Conservation (phyloP, 2,113 vertebrate species). For the Syrmaticus mikado region DNA sequence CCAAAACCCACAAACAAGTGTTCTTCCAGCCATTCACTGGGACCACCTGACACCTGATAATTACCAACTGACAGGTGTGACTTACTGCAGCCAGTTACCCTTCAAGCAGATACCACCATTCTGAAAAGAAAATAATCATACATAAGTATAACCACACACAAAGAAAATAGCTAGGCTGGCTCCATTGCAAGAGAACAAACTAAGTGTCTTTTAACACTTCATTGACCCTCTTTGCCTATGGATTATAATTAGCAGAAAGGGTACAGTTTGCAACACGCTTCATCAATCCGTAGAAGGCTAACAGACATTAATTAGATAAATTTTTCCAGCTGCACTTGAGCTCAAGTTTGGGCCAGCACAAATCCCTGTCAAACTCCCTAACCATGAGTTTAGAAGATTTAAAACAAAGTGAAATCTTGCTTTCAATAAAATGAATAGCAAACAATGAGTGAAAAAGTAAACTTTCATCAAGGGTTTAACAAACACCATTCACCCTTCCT, state of each 20-base stretch:
- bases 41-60: not conserved
- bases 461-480: not conserved
- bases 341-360: not conserved
- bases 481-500: not conserved
- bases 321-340: not conserved
- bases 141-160: not conserved
- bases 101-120: not conserved
- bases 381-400: not conserved
- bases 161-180: not conserved
- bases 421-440: not conserved
- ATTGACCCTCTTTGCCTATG: not conserved
- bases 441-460: constrained; percentile 8
- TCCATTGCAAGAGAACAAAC: not conserved
- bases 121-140: not conserved
- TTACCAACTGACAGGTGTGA: not conserved
- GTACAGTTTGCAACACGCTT: not conserved
- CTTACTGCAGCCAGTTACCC: not conserved
- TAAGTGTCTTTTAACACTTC: not conserved
- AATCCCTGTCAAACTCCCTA: not conserved
- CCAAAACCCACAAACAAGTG: not conserved
- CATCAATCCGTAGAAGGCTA: not conserved
- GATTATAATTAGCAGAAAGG: not conserved
- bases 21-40: not conserved
- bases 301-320: not conserved
- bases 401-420: not conserved